Percentiles rank a stretch among this genome's conserved stretches.
phyloP scores from a whole-genome alignment of 1,140 invertebrate species.

The Cydia amplana region DNA sequence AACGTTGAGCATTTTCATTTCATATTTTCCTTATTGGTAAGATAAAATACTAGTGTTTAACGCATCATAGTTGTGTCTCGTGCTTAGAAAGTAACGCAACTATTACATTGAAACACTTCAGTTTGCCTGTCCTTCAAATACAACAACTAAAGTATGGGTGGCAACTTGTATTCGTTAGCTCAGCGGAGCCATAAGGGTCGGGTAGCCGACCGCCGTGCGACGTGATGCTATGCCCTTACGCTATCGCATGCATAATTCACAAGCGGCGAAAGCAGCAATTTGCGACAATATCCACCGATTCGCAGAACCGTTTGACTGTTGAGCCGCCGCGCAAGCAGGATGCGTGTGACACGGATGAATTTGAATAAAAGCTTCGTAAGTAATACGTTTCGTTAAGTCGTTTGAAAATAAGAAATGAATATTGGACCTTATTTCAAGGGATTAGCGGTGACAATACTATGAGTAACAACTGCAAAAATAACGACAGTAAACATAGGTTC shows the following conservation, averaged over 20 bases:
- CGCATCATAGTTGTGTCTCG: too few relatives aligned
- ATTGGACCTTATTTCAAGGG: not conserved
- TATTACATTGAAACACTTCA: too few relatives aligned
- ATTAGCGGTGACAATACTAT: not conserved
- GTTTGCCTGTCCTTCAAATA: too few relatives aligned
- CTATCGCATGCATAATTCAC: conserved; percentile 78
- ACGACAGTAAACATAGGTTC: not conserved
- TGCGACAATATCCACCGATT: conserved; percentile 78
- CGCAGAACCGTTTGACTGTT: conserved; percentile 71
- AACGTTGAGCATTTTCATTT: not conserved
- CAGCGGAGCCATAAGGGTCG: conserved; percentile 21
- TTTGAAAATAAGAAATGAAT: not conserved
- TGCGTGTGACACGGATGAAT: conserved; percentile 70
- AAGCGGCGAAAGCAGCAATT: conserved; percentile 77
- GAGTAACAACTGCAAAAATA: not conserved
- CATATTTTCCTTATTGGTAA: not conserved
- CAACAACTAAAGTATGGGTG: not conserved
- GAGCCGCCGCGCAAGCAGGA: conserved; percentile 70
- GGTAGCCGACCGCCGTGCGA: conserved; percentile 39
- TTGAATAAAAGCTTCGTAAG: conserved; percentile 60
- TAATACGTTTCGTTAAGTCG: not conserved
- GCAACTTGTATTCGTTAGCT: not conserved
- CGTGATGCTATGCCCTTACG: conserved; percentile 72
- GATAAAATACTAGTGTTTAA: too few relatives aligned
- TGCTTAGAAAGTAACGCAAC: too few relatives aligned